Evolutionary conservation across 2,797 vertebrate genomes (phyloP), one percentile per base, ranked within the genome.

Genomic region (Microctenopoma stevenorrisi): DNA sequence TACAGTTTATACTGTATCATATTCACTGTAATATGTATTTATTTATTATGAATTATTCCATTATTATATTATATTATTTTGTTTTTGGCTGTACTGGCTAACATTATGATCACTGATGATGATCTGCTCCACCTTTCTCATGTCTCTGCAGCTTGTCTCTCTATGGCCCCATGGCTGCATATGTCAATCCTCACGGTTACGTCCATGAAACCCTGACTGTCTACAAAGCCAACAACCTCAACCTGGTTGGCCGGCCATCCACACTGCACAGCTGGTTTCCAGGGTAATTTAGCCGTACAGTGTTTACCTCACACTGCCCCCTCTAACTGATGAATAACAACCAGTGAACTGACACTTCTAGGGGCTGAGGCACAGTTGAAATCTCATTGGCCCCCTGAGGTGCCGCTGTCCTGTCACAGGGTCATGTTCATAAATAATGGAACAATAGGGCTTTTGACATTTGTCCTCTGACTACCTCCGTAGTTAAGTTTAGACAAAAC

Each of bases 191-290:
- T 52, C 98, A 98, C 0, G 98, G 98, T 0, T 99, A 97, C 30
- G 96, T 99, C 86, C 98, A 99, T 0, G 98, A 99, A 88, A 98
- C 98, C 0, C 94, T 99, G 56, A 99, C 98, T 0, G 97, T 99
- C 25, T 98, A 97, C 81, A 99, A 97, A 93, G 94, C 98, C 54
- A 94, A 79, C 92, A 98, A 98, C 88, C 86, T 99, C 85, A 97
- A 94, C 74, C 93, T 99, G 88, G 92, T 86, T 11, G 96, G 98
- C 18, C 88, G 96, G 42, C 94, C 97, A 15, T 98, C 97, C 3
- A 98, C 97, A 1, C 93, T 97, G 74, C 97, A 99, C 92, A 99
- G 97, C 94, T 99, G 98, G 98, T 99, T 99, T 89, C 98, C 98
- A 26, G 98, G 98, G 98, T 99, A 94, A 98, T 70, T 10, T 16